These are phyloP conservation scores for Synergus laeviventris DNA, from an alignment of 2,888 invertebrate genomes.

Conservation along the genomic window DNA sequence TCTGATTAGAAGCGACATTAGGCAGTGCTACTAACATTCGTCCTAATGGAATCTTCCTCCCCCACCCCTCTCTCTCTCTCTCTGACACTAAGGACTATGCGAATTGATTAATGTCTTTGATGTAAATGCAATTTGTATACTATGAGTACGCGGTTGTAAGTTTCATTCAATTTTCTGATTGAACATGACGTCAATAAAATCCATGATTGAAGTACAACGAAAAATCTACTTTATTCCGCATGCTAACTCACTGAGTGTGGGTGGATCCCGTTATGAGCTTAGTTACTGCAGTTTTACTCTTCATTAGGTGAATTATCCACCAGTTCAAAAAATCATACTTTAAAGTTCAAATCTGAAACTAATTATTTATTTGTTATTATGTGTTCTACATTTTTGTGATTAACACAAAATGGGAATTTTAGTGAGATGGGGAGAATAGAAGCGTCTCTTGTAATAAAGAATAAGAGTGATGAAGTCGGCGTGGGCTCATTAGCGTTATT, in stretches of 20 bases:
- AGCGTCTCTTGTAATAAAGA: conserved; percentile 56
- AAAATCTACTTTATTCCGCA: conserved; percentile 13
- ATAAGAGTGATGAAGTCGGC: conserved; percentile 62
- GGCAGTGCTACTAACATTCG: conserved; percentile 24
- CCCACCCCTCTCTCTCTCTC: conserved; percentile 4
- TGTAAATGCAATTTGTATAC: conserved; percentile 25
- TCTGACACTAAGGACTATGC: conserved; percentile 25
- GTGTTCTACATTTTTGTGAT: neutral
- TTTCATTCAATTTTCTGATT: conserved; percentile 31
- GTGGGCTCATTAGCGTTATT: conserved; percentile 75
- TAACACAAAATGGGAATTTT: conserved; percentile 7
- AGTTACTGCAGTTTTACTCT: conserved; percentile 16
- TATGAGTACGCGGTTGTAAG: neutral
- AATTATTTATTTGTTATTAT: neutral
- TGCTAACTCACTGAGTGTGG: neutral
- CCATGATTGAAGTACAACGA: neutral
- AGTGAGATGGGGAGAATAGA: conserved; percentile 41
- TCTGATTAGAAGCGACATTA: conserved; percentile 37
- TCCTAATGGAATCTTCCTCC: conserved; percentile 23
- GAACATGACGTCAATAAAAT: neutral
- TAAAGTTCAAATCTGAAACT: neutral
- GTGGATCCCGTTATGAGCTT: conserved; percentile 11
- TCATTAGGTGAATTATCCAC: neutral
- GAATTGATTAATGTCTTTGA: conserved; percentile 22
- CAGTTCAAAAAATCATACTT: neutral